Conservation (phyloP, 2,888 invertebrate species). For the Endotricha flammealis region DNA sequence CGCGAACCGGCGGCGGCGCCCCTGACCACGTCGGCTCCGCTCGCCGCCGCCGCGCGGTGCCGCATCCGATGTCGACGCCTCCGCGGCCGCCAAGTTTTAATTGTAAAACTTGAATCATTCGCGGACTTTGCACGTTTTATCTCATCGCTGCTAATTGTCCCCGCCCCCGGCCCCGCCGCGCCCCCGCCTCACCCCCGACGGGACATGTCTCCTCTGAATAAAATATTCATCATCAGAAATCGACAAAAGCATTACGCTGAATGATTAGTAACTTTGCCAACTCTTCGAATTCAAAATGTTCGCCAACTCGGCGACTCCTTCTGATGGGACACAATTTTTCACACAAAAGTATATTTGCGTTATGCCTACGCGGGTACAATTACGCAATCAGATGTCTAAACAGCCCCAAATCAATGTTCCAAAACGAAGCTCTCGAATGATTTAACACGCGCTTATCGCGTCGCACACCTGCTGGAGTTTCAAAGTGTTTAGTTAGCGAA, state of each 20-base stretch:
- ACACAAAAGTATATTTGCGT: too few species aligned
- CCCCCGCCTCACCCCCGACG: neutral
- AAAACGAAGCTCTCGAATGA: too few species aligned
- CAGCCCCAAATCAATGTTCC: too few species aligned
- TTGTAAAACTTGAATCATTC: slow-evolving; percentile 46
- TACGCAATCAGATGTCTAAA: too few species aligned
- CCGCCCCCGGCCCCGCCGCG: slow-evolving; percentile 8
- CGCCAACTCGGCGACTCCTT: too few species aligned
- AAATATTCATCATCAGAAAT: neutral
- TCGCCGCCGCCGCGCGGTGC: slow-evolving; percentile 6
- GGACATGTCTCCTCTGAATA: neutral
- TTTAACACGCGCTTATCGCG: too few species aligned
- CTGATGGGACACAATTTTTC: too few species aligned
- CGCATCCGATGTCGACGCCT: too few species aligned
- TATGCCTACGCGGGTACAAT: too few species aligned
- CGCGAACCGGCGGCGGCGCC: neutral
- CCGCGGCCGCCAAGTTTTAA: slow-evolving; percentile 32
- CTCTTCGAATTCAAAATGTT: neutral
- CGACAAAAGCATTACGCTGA: neutral
- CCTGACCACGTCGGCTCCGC: neutral
- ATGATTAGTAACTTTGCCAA: neutral
- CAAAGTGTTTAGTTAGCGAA: too few species aligned
- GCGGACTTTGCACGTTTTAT: slow-evolving; percentile 42
- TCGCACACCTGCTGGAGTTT: too few species aligned
- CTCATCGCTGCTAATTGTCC: slow-evolving; percentile 38